Evolutionary conservation across 2,113 vertebrate species (phyloP).

Genomic region (Setophaga petechia): DNA sequence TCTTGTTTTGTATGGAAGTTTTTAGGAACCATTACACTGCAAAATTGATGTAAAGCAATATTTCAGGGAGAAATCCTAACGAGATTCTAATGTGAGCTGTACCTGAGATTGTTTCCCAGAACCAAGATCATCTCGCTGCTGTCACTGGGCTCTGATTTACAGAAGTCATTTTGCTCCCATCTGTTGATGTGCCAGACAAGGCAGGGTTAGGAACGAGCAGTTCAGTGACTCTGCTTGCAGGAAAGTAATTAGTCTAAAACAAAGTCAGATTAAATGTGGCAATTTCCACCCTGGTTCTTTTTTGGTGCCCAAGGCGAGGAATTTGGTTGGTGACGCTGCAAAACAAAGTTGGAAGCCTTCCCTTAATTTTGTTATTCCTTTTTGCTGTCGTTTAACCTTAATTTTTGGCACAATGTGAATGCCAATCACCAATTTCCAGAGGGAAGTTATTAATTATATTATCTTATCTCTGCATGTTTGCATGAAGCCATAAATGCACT

Average conservation of each 20-base stretch:
- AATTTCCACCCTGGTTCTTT: not conserved
- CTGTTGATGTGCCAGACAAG: not conserved
- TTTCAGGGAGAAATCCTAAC: not conserved
- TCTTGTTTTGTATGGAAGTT: not conserved
- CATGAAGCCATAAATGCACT: not conserved
- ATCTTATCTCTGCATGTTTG: not conserved
- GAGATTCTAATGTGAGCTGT: not conserved
- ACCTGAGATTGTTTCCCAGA: slow-evolving; percentile 4
- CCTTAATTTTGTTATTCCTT: not conserved
- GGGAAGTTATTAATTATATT: not conserved
- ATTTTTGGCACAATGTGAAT: not conserved
- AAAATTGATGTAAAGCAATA: slow-evolving; percentile 4
- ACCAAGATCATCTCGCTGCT: not conserved
- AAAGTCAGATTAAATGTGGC: not conserved
- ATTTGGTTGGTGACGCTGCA: not conserved
- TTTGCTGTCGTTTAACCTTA: not conserved
- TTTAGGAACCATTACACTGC: not conserved
- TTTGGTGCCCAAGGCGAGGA: not conserved
- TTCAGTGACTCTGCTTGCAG: not conserved
- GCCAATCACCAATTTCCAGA: not conserved
- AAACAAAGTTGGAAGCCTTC: not conserved
- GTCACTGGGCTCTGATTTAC: slow-evolving; percentile 38
- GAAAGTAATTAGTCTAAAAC: not conserved
- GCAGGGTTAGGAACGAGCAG: not conserved
- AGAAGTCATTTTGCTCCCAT: not conserved